Evolutionary conservation across 1,140 invertebrate genomes (phyloP).

Genomic region (Drosophila cardini): DNA sequence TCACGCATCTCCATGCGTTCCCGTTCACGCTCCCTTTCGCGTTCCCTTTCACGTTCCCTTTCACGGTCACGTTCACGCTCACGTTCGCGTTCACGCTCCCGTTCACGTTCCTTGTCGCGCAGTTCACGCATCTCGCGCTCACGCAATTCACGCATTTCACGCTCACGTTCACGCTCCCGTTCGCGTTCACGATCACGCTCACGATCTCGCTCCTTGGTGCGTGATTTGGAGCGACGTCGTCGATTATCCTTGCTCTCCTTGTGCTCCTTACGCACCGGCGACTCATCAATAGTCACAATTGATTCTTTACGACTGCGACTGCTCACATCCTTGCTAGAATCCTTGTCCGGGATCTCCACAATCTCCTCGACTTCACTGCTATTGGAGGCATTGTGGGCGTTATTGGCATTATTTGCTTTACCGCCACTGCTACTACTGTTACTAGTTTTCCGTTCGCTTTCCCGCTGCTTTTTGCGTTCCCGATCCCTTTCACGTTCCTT

Average conservation of each 20-base stretch:
- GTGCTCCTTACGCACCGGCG: constrained; percentile 75
- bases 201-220: constrained; percentile 85
- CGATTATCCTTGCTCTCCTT: constrained; percentile 78
- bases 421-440: constrained; percentile 36
- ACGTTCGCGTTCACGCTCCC: constrained; percentile 71
- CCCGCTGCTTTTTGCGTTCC: constrained; percentile 84
- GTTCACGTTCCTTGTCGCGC: constrained; percentile 84
- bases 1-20: constrained; percentile 84
- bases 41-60: constrained; percentile 75
- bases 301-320: constrained; percentile 59
- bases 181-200: constrained; percentile 55
- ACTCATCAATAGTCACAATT: constrained; percentile 50
- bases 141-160: constrained; percentile 81
- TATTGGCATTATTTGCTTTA: background rate
- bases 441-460: constrained; percentile 37
- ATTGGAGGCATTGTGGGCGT: background rate
- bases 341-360: constrained; percentile 53
- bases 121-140: constrained; percentile 79
- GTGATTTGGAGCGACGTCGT: constrained; percentile 79
- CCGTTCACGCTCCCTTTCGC: constrained; percentile 85
- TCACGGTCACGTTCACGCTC: constrained; percentile 85
- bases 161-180: constrained; percentile 70
- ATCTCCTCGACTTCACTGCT: constrained; percentile 43
- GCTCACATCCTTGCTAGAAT: constrained; percentile 33
- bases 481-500: constrained; percentile 84